phyloP scores from a whole-genome alignment of 2,888 invertebrate genomes.

The Heliconius ethilla region DNA sequence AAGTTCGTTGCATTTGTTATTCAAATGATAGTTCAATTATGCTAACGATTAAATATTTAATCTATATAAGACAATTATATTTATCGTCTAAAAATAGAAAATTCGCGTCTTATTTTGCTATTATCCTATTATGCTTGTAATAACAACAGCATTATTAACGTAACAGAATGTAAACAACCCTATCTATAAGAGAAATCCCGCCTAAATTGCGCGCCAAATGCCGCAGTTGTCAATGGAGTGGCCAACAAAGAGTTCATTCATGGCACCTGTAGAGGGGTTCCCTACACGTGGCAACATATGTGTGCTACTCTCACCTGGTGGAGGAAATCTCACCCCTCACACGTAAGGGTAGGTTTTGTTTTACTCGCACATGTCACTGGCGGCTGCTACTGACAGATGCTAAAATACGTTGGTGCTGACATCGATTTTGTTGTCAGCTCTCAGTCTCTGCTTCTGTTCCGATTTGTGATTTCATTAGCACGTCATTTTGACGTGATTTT shows the following conservation, averaged over 20 bases:
- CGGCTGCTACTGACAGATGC: constrained; percentile 81
- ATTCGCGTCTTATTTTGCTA: background rate
- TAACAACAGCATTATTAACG: background rate
- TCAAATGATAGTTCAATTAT: constrained; percentile 30
- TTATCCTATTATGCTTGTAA: constrained; percentile 4
- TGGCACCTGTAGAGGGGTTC: constrained; percentile 78
- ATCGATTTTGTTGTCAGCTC: constrained; percentile 64
- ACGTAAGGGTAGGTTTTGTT: constrained; percentile 67
- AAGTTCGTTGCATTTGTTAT: constrained; percentile 40
- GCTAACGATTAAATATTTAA: background rate
- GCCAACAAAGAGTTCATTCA: constrained; percentile 72
- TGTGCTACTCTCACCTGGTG: constrained; percentile 72
- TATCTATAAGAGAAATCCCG: constrained; percentile 58
- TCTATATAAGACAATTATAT: background rate
- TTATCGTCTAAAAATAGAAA: background rate
- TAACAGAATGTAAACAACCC: constrained; percentile 54
- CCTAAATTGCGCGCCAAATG: constrained; percentile 74
- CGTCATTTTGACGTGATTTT: constrained; percentile 22
- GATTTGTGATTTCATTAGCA: constrained; percentile 46
- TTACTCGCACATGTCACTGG: constrained; percentile 72
- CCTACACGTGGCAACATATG: constrained; percentile 77
- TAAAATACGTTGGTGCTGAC: constrained; percentile 78
- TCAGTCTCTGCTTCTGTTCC: constrained; percentile 39
- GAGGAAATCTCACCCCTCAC: constrained; percentile 73
- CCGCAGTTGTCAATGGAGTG: constrained; percentile 71